Conservation (phyloP, 2,113 vertebrate genomes). For the Oreochromis spilurus region DNA sequence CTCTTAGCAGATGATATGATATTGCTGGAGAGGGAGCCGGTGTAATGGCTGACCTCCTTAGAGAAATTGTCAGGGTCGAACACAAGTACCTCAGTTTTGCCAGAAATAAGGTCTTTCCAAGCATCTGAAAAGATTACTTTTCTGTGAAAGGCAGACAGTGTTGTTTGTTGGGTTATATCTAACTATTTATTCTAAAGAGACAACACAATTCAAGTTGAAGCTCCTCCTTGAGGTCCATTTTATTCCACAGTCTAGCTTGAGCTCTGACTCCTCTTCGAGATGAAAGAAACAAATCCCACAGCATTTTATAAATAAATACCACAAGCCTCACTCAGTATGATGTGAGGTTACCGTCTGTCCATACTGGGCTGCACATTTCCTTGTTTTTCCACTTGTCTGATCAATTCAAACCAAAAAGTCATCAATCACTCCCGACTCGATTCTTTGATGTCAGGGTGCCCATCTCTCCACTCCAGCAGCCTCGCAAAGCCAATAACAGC, state of each 20-base stretch:
- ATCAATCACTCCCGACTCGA: background rate
- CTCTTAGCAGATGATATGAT: background rate
- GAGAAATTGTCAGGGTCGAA: background rate
- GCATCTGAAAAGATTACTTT: background rate
- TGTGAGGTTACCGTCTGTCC: background rate
- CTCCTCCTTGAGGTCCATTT: background rate
- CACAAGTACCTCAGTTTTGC: background rate
- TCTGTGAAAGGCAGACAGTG: background rate
- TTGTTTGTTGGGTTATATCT: background rate
- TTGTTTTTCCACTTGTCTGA: background rate
- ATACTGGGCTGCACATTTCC: background rate
- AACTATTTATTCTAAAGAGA: background rate
- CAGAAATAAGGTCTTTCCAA: background rate
- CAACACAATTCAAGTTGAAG: background rate
- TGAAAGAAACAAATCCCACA: background rate
- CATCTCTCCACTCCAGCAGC: background rate
- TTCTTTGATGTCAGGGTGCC: background rate
- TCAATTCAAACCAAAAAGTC: background rate
- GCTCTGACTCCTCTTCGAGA: background rate
- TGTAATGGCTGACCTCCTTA: background rate
- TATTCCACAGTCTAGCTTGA: background rate
- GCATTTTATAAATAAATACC: background rate
- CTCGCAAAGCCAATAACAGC: background rate
- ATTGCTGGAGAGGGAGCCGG: background rate
- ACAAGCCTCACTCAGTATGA: background rate